Evolutionary conservation across 2,888 invertebrate species (phyloP).

Genomic region (Harpagoxenus sublaevis): DNA sequence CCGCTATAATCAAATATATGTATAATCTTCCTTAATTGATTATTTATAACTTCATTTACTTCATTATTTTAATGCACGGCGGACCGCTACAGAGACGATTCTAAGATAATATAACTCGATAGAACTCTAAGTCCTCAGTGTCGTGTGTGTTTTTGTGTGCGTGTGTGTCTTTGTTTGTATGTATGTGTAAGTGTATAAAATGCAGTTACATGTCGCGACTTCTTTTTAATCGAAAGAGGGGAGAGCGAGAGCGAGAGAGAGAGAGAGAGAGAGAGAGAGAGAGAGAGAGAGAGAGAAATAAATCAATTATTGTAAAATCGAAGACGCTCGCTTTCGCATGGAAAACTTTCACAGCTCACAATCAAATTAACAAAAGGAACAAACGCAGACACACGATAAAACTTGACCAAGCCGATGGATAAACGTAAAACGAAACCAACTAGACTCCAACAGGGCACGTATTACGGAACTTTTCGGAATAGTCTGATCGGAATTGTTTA

Average conservation of each 20-base stretch:
- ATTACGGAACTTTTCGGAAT: too few species aligned
- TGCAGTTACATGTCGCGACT: conserved; percentile 52
- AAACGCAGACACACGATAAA: conserved; percentile 15
- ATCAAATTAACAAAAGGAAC: neutral
- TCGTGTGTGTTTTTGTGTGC: neutral
- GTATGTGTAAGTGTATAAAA: conserved; percentile 25
- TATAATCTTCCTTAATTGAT: conserved; percentile 80
- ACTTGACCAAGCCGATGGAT: neutral
- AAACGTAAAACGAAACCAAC: neutral
- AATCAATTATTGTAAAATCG: neutral
- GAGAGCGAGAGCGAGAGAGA: conserved; percentile 17
- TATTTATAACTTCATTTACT: conserved; percentile 79
- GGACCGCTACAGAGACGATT: conserved; percentile 56
- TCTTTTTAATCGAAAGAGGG: conserved; percentile 25
- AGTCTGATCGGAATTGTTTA: too few species aligned
- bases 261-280: conserved; percentile 13
- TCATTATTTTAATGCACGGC: conserved; percentile 67
- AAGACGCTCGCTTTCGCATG: neutral
- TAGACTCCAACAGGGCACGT: neutral
- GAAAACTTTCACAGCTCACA: neutral
- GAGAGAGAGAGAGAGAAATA: conserved; percentile 1
- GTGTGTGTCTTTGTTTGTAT: neutral
- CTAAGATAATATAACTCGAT: conserved; percentile 64
- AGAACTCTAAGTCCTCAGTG: conserved; percentile 51
- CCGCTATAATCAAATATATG: conserved; percentile 79